Conservation (phyloP, 30 jellyfish, hydroid and myxozoan genomes). For the Hydractinia symbiolongicarpus region DNA sequence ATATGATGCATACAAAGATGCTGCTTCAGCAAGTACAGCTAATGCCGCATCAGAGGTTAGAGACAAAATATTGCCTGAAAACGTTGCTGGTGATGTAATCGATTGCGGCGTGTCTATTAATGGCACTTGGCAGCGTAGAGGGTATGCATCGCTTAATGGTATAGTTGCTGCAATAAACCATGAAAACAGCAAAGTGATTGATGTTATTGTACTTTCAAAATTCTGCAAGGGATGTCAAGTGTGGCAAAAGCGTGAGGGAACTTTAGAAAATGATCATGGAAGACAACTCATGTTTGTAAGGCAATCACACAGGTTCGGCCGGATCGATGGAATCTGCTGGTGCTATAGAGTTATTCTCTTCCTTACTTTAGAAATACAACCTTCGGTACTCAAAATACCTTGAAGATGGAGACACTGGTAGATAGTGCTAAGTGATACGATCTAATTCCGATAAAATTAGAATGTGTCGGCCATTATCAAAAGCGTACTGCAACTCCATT, state of each 20-base stretch:
- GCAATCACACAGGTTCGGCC: constrained; percentile 25
- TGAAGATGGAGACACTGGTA: constrained; percentile 21
- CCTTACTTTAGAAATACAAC: neutral
- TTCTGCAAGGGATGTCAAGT: constrained; percentile 36
- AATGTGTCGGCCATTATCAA: constrained; percentile 49
- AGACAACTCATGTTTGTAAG: neutral
- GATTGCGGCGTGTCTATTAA: neutral
- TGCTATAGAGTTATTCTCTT: neutral
- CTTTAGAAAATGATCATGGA: neutral
- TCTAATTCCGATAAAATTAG: constrained; percentile 18
- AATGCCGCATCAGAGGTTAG: neutral
- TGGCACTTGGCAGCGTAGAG: constrained; percentile 3
- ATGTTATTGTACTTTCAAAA: neutral
- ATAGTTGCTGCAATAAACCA: neutral
- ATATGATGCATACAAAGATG: too few relatives aligned
- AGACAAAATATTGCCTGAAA: neutral
- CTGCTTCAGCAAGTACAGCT: neutral
- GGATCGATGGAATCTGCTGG: constrained; percentile 26
- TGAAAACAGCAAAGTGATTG: constrained; percentile 28
- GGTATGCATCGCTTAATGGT: neutral
- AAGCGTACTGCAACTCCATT: constrained; percentile 36
- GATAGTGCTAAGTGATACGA: neutral
- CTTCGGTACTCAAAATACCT: constrained; percentile 15
- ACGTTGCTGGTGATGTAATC: neutral
- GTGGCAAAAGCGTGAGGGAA: constrained; percentile 27